phyloP scores from a whole-genome alignment of 2,113 vertebrate species.

The Pungitius pungitius region DNA sequence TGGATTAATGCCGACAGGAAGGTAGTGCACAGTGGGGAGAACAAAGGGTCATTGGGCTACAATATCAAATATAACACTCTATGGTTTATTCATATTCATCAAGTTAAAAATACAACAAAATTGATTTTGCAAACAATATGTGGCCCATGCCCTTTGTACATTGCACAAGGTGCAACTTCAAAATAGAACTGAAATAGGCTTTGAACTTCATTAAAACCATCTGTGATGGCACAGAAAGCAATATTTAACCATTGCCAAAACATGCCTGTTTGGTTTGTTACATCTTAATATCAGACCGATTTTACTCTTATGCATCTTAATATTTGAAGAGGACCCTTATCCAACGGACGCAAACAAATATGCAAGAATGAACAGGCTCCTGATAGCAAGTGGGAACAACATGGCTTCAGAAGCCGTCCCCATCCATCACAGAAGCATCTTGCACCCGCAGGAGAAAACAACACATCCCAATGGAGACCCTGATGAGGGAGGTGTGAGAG shows the following conservation, averaged over 20 bases:
- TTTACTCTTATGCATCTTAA: background rate
- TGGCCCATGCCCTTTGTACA: background rate
- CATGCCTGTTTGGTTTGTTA: background rate
- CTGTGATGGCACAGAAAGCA: background rate
- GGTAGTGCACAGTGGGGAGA: conserved; percentile 7
- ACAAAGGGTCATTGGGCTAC: conserved; percentile 40
- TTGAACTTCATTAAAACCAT: background rate
- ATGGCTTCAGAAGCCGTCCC: background rate
- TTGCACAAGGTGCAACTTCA: background rate
- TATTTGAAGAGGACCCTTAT: background rate
- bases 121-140: background rate
- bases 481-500: conserved; percentile 37
- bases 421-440: background rate
- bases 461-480: conserved; percentile 54
- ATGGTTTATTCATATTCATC: background rate
- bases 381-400: no score
- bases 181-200: background rate
- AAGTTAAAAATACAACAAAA: background rate
- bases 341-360: no score
- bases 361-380: no score
- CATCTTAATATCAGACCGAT: background rate
- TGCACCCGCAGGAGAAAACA: conserved; percentile 23
- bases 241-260: background rate
- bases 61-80: conserved; percentile 7
- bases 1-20: conserved; percentile 13